phyloP scores from a whole-genome alignment of 2,888 invertebrate species.

The Drosophila sordidula region DNA sequence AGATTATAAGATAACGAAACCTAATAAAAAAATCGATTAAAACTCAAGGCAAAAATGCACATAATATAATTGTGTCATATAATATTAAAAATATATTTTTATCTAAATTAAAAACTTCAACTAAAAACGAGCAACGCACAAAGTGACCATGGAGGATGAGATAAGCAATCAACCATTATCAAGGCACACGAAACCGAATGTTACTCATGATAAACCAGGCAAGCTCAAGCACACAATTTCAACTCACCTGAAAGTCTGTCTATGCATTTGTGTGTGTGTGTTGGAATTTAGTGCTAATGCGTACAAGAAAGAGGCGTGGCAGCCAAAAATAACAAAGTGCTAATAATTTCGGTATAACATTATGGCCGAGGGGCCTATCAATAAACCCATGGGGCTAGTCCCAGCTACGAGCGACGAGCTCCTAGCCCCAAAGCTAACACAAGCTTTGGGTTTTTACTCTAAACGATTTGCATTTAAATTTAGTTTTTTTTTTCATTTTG shows the following conservation, averaged over 20 bases:
- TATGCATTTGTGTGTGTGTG: constrained; percentile 1
- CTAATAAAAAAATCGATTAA: neutral
- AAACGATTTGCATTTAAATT: constrained; percentile 53
- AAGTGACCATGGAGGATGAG: constrained; percentile 15
- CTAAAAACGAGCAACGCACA: neutral
- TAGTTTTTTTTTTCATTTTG: constrained; percentile 11
- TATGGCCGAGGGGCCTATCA: constrained; percentile 51
- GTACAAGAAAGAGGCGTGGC: constrained; percentile 75
- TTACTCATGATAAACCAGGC: constrained; percentile 15
- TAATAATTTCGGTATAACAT: constrained; percentile 72
- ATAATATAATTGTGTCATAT: neutral
- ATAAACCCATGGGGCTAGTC: constrained; percentile 22
- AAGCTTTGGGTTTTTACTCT: constrained; percentile 14
- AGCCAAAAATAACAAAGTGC: constrained; percentile 74
- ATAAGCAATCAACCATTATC: constrained; percentile 25
- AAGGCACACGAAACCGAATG: constrained; percentile 7
- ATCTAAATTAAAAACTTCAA: neutral
- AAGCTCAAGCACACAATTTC: constrained; percentile 6
- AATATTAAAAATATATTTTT: neutral
- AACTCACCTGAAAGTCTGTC: constrained; percentile 3
- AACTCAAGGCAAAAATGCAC: neutral
- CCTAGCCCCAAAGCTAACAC: constrained; percentile 11
- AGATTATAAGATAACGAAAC: no score
- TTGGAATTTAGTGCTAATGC: constrained; percentile 73
- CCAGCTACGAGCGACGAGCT: constrained; percentile 1